A percentile compares a stretch with the other conserved stretches of the same genome.
These are phyloP conservation scores for Saturnia japonica DNA, from an alignment of 2,888 invertebrate species.

Conservation along the genomic window DNA sequence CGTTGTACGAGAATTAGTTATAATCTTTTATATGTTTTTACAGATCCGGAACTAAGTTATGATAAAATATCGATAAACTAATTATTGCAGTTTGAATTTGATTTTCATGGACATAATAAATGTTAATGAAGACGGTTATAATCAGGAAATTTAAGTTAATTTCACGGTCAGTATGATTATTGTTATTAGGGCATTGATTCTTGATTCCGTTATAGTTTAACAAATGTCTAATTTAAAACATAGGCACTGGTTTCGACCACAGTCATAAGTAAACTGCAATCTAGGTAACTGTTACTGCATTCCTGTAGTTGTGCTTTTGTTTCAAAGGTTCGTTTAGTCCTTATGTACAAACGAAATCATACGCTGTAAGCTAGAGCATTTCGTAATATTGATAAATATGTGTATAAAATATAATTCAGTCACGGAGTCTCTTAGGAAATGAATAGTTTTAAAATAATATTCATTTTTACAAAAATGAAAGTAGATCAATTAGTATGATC, in stretches of 20 bases:
- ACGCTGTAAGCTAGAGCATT: not conserved
- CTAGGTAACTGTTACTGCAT: constrained; percentile 29
- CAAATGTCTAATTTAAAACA: constrained; percentile 20
- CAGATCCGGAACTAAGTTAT: not conserved
- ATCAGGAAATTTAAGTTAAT: not conserved
- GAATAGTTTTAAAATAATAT: not conserved
- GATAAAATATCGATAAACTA: not conserved
- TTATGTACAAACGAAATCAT: constrained; percentile 19
- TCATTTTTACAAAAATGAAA: not conserved
- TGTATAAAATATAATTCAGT: not conserved
- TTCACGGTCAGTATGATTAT: not conserved
- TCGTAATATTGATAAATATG: not conserved
- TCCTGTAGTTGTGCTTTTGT: constrained; percentile 40
- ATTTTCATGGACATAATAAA: not conserved
- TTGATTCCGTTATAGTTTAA: constrained; percentile 17
- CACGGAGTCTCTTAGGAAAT: not conserved
- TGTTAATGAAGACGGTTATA: not conserved
- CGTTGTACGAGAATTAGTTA: no score
- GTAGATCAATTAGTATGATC: not conserved
- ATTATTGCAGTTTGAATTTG: not conserved
- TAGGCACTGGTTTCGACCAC: constrained; percentile 7
- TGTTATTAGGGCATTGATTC: not conserved
- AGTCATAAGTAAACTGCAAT: constrained; percentile 7
- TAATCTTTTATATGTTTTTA: not conserved
- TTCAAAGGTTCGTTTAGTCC: constrained; percentile 36